Evolutionary conservation across 2,888 invertebrate genomes (phyloP).

Genomic region (Phalera bucephala): DNA sequence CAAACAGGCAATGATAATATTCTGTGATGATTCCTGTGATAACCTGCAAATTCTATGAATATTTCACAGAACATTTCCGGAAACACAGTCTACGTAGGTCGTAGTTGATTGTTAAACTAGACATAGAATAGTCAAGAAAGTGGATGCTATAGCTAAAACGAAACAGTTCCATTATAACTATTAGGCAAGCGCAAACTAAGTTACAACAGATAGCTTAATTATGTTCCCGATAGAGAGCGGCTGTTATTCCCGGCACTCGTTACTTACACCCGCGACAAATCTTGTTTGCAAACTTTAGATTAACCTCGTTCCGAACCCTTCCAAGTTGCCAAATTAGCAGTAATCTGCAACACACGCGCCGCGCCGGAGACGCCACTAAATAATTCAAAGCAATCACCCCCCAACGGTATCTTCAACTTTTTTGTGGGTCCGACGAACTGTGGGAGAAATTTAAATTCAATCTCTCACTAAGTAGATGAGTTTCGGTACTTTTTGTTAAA

Average conservation of each 20-base stretch:
- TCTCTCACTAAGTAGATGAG: slow-evolving; percentile 44
- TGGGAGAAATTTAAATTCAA: slow-evolving; percentile 45
- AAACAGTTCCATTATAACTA: no score
- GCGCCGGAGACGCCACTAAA: slow-evolving; percentile 15
- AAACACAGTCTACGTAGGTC: no score
- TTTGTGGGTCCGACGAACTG: slow-evolving; percentile 19
- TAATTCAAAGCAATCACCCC: slow-evolving; percentile 25
- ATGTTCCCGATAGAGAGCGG: neutral
- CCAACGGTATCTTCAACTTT: slow-evolving; percentile 17
- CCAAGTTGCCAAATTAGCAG: slow-evolving; percentile 28
- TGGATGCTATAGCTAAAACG: no score
- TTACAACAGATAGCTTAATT: neutral
- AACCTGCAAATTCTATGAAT: no score
- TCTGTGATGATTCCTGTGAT: no score
- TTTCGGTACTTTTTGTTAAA: slow-evolving; percentile 41
- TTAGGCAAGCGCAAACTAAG: neutral
- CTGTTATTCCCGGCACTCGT: slow-evolving; percentile 3
- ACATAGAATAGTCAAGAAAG: no score
- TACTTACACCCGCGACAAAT: slow-evolving; percentile 8
- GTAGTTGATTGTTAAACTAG: no score
- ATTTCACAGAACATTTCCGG: no score
- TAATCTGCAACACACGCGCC: slow-evolving; percentile 18
- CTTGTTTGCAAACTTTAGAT: slow-evolving; percentile 33
- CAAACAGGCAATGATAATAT: no score
- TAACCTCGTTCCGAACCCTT: slow-evolving; percentile 20